phyloP scores from a whole-genome alignment of 2,797 vertebrate species.

The Sphaeramia orbicularis region DNA sequence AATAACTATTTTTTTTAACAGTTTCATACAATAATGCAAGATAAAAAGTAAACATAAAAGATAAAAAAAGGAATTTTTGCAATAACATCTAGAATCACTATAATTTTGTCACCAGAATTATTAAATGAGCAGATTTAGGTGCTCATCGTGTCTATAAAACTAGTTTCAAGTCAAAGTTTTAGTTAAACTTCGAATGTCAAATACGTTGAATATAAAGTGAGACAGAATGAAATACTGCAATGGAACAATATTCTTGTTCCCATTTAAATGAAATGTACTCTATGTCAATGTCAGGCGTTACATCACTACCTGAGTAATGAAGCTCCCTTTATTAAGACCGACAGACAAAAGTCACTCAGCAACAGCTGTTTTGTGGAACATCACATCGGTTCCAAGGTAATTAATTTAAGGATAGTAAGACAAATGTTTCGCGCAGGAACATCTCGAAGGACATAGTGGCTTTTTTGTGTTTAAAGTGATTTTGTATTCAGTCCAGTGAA shows the following conservation, averaged over 20 bases:
- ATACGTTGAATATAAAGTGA: no score
- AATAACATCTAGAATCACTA: no score
- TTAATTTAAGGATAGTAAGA: constrained; percentile 47
- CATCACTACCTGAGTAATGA: constrained; percentile 37
- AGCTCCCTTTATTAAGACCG: constrained; percentile 37
- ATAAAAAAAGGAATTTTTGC: no score
- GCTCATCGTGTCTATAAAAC: no score
- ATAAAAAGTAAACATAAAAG: no score
- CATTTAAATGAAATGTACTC: no score
- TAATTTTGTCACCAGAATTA: no score
- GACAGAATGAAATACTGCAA: constrained; percentile 20
- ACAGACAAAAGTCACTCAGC: constrained; percentile 21
- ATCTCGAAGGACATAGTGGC: constrained; percentile 43
- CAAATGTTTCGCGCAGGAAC: constrained; percentile 22
- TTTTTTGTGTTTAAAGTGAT: constrained; percentile 40
- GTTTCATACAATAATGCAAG: no score
- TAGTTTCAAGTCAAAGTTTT: no score
- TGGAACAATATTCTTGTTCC: constrained; percentile 32
- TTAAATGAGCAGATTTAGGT: no score
- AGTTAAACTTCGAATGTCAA: no score
- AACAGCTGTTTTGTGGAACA: constrained; percentile 39
- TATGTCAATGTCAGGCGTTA: constrained; percentile 20
- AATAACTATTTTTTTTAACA: no score
- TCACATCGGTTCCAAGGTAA: constrained; percentile 50
- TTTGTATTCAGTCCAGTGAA: constrained; percentile 33